A percentile compares a stretch with the other conserved stretches of the same genome.
These are phyloP conservation scores for Cryptotermes secundus DNA, from an alignment of 1,140 invertebrate genomes.

Conservation along the genomic window DNA sequence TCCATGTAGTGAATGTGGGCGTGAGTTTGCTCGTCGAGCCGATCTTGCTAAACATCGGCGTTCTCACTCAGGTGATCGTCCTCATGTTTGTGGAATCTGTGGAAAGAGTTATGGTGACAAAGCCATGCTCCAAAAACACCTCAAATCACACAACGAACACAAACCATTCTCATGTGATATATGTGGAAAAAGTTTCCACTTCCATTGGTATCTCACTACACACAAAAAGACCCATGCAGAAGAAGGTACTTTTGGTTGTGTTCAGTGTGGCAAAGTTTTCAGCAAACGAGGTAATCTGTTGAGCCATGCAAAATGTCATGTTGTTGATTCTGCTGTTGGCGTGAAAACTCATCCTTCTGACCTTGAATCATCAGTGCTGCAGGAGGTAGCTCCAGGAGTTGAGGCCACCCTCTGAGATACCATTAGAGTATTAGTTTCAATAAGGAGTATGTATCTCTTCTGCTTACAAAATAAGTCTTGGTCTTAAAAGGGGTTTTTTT, in stretches of 20 bases:
- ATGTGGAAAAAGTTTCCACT: constrained; percentile 35
- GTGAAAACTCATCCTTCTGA: neutral
- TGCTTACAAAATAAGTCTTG: neutral
- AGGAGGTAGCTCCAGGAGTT: neutral
- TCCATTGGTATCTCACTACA: constrained; percentile 33
- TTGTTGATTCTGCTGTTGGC: neutral
- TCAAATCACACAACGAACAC: constrained; percentile 33
- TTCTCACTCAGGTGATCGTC: constrained; percentile 62
- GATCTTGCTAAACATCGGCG: constrained; percentile 61
- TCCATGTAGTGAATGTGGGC: constrained; percentile 47
- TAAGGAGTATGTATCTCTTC: too few species aligned
- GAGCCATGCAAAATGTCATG: constrained; percentile 22
- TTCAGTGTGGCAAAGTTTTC: constrained; percentile 31
- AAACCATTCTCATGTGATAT: constrained; percentile 33
- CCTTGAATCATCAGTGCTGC: neutral
- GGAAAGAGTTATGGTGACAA: constrained; percentile 32
- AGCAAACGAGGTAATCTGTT: constrained; percentile 31
- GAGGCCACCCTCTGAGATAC: neutral
- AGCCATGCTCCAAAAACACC: constrained; percentile 34
- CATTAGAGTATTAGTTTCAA: neutral
- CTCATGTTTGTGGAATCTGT: constrained; percentile 39
- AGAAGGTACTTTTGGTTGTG: constrained; percentile 27
- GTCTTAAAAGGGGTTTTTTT: neutral
- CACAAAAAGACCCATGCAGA: constrained; percentile 35
- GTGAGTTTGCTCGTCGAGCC: constrained; percentile 54